Base-by-base conservation (phyloP, 2,113 vertebrate species). In the Maccullochella peelii region DNA sequence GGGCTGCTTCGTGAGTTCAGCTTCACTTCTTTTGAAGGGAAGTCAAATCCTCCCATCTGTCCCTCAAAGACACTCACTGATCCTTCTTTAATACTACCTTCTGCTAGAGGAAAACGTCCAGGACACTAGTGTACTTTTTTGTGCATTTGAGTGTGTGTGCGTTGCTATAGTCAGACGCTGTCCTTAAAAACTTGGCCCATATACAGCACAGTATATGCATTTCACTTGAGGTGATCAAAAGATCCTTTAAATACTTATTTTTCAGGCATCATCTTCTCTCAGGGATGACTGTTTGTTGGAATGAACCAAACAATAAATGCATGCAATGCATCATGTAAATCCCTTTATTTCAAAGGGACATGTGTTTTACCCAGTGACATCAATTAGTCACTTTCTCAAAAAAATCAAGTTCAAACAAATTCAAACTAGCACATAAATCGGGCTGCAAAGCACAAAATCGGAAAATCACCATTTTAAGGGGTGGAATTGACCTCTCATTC, bases 41-140 rank as follows among this genome's bases (percentile, higher is more conserved):
- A 89, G 70, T 89, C 61, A 86, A 86, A 93, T 93, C 81, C 85
- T 81, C 78, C 88, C 93, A 92, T 94, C 90, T 94, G 92, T 87
- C 73, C 77, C 70, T 54, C 79, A 82, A 83, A 85, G 73, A 84
- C 72, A 86, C 88, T 89, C 57, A 71, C 70, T 88, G 89, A 92
- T 92, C 90, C 82, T 69, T 47, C 80, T 54, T 57, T 91, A 88
- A 91, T 82, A 58, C 85, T 72, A 81, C 79, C 91, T 79, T 88
- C 91, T 92, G 91, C 69, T 65, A 14, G 74, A 86, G 80, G 83
- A 91, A 89, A 89, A 89, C 76, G 91, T 72, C 47, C 77, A 67
- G 88, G 67, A 52, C 84, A 59, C 27, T 23, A n/a, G 50, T 50
- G 58, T 75, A 21, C 10, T 47, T 42, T 30, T 50, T 36, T 54